Evolutionary conservation across 2,113 vertebrate species (phyloP).

Genomic region (Patagioenas fasciata): DNA sequence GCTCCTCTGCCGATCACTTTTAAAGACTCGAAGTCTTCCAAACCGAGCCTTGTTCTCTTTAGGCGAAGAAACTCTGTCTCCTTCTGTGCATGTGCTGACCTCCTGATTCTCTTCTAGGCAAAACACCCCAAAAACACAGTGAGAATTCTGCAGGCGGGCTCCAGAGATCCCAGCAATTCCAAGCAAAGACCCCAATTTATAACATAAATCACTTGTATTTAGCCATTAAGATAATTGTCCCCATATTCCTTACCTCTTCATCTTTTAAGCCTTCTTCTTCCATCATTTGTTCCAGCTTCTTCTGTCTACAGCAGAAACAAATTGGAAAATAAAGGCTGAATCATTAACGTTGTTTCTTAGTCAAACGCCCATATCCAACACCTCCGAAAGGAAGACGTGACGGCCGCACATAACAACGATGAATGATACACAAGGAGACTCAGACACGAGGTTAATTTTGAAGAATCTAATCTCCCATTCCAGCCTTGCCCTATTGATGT

Average conservation of each 20-base stretch:
- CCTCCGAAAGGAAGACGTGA: neutral
- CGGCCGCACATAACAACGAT: neutral
- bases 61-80: slow-evolving; percentile 86
- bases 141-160: neutral
- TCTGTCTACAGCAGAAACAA: slow-evolving; percentile 81
- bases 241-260: slow-evolving; percentile 86
- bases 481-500: neutral
- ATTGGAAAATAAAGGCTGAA: neutral
- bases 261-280: slow-evolving; percentile 96
- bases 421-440: neutral
- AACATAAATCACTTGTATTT: neutral
- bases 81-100: slow-evolving; percentile 84
- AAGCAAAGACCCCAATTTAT: neutral
- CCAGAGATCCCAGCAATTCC: neutral
- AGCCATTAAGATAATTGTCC: neutral
- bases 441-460: neutral
- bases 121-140: neutral
- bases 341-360: neutral
- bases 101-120: slow-evolving; percentile 78
- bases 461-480: neutral
- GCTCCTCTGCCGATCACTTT: slow-evolving; percentile 88
- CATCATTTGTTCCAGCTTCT: slow-evolving; percentile 98
- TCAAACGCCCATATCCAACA: neutral
- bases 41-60: slow-evolving; percentile 83
- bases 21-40: slow-evolving; percentile 87